Conservation (phyloP, 2,797 vertebrate genomes). For the Eulemur albifrons region DNA sequence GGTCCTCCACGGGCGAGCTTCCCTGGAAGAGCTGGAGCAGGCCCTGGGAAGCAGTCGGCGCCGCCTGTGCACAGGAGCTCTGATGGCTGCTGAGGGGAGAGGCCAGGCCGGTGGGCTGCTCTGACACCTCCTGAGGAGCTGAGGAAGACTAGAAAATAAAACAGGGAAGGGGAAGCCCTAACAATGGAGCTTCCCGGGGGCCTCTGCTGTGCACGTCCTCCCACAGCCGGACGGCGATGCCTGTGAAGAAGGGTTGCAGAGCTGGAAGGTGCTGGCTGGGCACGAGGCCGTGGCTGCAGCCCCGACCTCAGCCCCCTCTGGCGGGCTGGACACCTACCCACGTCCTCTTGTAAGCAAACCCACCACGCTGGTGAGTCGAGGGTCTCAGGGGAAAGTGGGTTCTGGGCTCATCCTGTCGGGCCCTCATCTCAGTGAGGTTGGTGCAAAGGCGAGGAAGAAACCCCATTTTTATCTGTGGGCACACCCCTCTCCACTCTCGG, state of each 20-base stretch:
- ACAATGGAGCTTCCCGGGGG: not conserved
- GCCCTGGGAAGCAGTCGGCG: constrained; percentile 91
- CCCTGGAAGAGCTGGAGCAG: constrained; percentile 93
- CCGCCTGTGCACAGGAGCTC: constrained; percentile 84
- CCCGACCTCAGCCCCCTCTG: not conserved
- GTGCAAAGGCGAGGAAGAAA: not conserved
- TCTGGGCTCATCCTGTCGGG: not conserved
- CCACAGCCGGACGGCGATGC: too few relatives aligned
- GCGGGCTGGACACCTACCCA: rapidly evolving
- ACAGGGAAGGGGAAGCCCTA: not conserved
- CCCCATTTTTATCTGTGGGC: not conserved
- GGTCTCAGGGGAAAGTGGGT: not conserved
- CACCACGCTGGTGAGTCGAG: rapidly evolving
- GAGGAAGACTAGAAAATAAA: constrained; percentile 53
- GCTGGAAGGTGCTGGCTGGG: not conserved
- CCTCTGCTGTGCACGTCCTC: rapidly evolving
- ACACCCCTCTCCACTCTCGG: not conserved
- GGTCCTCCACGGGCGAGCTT: constrained; percentile 86
- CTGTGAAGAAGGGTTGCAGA: too few relatives aligned
- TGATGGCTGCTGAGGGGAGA: constrained; percentile 70
- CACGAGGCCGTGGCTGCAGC: not conserved
- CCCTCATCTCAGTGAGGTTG: not conserved
- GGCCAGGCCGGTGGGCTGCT: constrained; percentile 70
- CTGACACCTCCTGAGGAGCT: constrained; percentile 65
- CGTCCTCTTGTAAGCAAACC: not conserved